phyloP scores from a whole-genome alignment of 2,888 invertebrate genomes.

The Epirrhoe alternata region DNA sequence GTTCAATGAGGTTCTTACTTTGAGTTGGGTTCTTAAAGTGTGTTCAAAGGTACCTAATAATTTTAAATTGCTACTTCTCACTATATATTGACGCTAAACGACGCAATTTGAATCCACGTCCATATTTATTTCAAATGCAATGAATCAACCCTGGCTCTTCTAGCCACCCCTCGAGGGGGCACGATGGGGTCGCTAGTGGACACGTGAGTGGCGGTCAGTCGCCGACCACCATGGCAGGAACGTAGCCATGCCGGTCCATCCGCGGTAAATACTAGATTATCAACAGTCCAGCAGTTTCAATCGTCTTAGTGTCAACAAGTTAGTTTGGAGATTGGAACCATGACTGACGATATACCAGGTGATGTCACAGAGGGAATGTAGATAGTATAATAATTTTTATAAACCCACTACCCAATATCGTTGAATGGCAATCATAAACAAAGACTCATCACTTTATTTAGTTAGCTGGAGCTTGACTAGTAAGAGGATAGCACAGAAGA shows the following conservation, averaged over 20 bases:
- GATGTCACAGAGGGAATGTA: constrained; percentile 26
- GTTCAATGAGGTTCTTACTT: no score
- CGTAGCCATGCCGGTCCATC: constrained; percentile 56
- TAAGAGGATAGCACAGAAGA: no score
- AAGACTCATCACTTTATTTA: no score
- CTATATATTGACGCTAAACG: no score
- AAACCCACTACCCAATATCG: no score
- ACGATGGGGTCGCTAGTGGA: constrained; percentile 25
- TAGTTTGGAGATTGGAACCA: constrained; percentile 45
- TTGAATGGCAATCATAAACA: no score
- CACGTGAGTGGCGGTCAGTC: constrained; percentile 74
- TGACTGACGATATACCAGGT: constrained; percentile 82
- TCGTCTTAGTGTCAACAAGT: neutral
- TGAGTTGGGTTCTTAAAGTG: no score
- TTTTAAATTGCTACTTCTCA: no score
- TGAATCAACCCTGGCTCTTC: constrained; percentile 16
- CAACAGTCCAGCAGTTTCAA: neutral
- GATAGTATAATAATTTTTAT: no score
- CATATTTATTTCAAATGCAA: neutral
- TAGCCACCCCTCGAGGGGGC: constrained; percentile 14
- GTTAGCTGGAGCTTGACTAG: no score
- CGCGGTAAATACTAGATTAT: constrained; percentile 17
- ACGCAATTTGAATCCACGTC: no score
- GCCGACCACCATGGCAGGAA: constrained; percentile 65
- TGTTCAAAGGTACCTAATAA: no score